Evolutionary conservation across 2,113 vertebrate species (phyloP).

Genomic region (Narcine bancroftii): DNA sequence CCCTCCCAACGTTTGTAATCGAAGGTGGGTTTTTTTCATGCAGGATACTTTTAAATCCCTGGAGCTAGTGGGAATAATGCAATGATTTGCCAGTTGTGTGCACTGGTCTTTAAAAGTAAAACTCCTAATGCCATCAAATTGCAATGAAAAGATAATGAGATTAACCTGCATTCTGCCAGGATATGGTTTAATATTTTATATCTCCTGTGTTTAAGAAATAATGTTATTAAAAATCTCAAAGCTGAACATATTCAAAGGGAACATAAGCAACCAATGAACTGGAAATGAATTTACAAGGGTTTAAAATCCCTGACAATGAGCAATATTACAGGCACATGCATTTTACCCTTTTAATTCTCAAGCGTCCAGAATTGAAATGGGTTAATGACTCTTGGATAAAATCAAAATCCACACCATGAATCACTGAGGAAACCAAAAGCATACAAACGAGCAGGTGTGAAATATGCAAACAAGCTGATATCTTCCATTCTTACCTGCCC

Average conservation of each 20-base stretch:
- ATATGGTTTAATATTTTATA: background rate
- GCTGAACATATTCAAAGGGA: background rate
- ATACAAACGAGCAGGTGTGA: background rate
- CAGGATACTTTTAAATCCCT: background rate
- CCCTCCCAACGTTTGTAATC: background rate
- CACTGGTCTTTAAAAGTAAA: background rate
- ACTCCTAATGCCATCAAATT: background rate
- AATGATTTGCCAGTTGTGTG: background rate
- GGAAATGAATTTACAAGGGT: background rate
- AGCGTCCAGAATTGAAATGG: no score
- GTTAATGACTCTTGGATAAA: background rate
- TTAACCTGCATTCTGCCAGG: background rate
- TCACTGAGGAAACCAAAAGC: background rate
- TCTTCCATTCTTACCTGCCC: background rate
- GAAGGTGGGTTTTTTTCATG: background rate
- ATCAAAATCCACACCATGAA: background rate
- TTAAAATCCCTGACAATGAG: background rate
- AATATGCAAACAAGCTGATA: background rate
- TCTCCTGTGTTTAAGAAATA: background rate
- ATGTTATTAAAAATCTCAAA: background rate
- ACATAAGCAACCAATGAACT: background rate
- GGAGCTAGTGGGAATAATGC: conserved; percentile 12
- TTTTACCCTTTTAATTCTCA: background rate
- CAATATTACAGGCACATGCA: background rate
- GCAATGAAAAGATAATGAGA: background rate